A percentile compares a stretch with the other conserved stretches of the same genome.
Evolutionary conservation across 2,797 vertebrate species (phyloP).

Genomic region (Sebastes hubbsi): DNA sequence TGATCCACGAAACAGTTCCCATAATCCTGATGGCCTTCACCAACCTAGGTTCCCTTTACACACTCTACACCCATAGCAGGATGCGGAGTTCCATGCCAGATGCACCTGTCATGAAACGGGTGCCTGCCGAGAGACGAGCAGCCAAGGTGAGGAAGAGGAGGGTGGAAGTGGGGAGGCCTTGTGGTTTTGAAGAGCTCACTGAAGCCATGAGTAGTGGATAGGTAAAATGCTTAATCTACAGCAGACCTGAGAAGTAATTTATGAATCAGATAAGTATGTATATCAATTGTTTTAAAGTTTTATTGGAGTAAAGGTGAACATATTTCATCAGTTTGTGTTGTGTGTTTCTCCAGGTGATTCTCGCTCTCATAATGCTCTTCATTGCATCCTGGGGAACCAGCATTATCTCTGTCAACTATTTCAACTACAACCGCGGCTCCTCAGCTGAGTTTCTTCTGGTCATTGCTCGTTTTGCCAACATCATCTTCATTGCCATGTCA

Average conservation of each 20-base stretch:
- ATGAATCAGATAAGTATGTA: background rate
- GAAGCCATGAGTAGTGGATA: background rate
- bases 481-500: constrained; percentile 82
- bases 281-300: background rate
- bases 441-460: constrained; percentile 73
- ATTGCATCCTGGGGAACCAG: constrained; percentile 84
- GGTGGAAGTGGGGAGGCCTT: background rate
- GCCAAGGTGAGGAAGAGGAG: constrained; percentile 76
- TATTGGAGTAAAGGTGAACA: background rate
- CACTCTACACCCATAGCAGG: constrained; percentile 76
- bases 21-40: constrained; percentile 82
- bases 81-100: constrained; percentile 34
- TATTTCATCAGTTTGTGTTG: background rate
- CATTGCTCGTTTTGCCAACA: constrained; percentile 82
- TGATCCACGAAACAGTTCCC: constrained; percentile 83
- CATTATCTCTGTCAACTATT: constrained; percentile 84
- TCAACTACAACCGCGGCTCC: constrained; percentile 81
- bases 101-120: constrained; percentile 64
- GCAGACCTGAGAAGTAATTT: background rate
- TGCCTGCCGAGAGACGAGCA: constrained; percentile 83
- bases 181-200: background rate
- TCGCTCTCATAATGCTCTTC: constrained; percentile 83
- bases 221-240: background rate
- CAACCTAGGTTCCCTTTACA: constrained; percentile 83
- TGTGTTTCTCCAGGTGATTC: constrained; percentile 79